Evolutionary conservation across 2,113 vertebrate species (phyloP), one percentile per base, ranked within the genome.

Genomic region (Tor tambroides): DNA sequence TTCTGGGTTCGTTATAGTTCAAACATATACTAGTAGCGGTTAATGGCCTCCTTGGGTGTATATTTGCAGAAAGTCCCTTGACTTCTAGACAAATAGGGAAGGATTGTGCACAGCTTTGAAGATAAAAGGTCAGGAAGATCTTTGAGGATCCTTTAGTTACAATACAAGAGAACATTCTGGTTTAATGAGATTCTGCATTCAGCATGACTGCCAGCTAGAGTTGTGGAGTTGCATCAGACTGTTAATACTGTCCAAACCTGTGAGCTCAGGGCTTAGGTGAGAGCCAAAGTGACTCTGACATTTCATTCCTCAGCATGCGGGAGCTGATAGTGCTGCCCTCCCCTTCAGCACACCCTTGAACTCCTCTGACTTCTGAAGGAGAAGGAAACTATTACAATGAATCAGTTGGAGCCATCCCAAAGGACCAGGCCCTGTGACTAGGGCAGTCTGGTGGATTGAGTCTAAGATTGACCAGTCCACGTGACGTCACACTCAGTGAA

Each of bases 281-380:
- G 86, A 84, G 21, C 43, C 85, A 91, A 92, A 93, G 92, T 81
- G 81, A 84, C 90, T 87, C 87, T 91, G 91, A 92, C 93, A 85
- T 92, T 91, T 92, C 89, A 93, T 93, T 93, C 88, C 88, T 76
- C 85, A 84, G 92, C 88, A 89, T 86, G 89, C 85, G 88, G 82
- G 86, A 79, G 83, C 87, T 89, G 86, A 28, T 85, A 85, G 84
- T 80, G 81, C 59, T 72, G 83, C 90, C 86, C 82, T 71, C 77
- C 86, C 91, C 87, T 87, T 92, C 88, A 89, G 75, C 86, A 84
- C 76, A 63, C 80, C 84, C 87, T 89, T 90, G 63, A 87, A 61
- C 83, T 86, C 54, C 21, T 46, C 72, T 19, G 46, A 85, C 54
- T 86, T 88, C 84, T 19, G 28, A 41, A 71, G 76, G 26, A 6